These are phyloP conservation scores for Melanotaenia pygmaea DNA, from an alignment of 2,797 vertebrate genomes.

Conservation along the genomic window DNA sequence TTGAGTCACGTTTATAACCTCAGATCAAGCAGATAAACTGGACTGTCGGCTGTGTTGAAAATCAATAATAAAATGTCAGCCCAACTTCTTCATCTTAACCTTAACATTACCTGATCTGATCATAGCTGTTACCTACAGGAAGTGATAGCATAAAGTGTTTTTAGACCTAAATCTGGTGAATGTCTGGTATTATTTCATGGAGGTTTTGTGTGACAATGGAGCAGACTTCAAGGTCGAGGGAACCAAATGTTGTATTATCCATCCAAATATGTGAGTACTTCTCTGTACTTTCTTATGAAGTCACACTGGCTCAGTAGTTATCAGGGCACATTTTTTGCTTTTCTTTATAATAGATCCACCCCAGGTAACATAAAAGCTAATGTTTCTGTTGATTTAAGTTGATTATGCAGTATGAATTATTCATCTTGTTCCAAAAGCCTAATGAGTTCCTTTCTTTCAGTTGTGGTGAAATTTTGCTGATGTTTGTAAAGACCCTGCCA, in stretches of 20 bases:
- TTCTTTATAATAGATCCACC: slow-evolving; percentile 13
- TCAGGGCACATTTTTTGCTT: background rate
- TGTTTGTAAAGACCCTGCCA: slow-evolving; percentile 43
- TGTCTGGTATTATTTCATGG: too few species aligned
- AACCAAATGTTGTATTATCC: background rate
- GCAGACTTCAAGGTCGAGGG: too few species aligned
- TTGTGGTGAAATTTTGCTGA: slow-evolving; percentile 49
- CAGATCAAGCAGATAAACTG: background rate
- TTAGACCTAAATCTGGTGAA: too few species aligned
- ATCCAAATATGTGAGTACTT: background rate
- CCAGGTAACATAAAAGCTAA: slow-evolving; percentile 50
- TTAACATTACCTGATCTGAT: too few species aligned
- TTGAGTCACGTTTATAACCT: background rate
- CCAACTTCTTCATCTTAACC: too few species aligned
- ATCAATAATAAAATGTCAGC: too few species aligned
- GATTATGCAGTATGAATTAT: slow-evolving; percentile 67
- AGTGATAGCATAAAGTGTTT: too few species aligned
- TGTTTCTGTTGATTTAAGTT: slow-evolving; percentile 56
- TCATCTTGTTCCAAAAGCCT: slow-evolving; percentile 54
- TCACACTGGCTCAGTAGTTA: background rate
- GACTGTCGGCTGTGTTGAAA: too few species aligned
- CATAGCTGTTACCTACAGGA: too few species aligned
- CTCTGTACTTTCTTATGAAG: background rate
- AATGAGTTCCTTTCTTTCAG: slow-evolving; percentile 50
- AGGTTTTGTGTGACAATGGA: too few species aligned